A percentile compares a stretch with the other conserved stretches of the same genome.
These are phyloP conservation scores for Coecobrya sp. DNA, from an alignment of 2,888 invertebrate genomes.

Conservation along the genomic window DNA sequence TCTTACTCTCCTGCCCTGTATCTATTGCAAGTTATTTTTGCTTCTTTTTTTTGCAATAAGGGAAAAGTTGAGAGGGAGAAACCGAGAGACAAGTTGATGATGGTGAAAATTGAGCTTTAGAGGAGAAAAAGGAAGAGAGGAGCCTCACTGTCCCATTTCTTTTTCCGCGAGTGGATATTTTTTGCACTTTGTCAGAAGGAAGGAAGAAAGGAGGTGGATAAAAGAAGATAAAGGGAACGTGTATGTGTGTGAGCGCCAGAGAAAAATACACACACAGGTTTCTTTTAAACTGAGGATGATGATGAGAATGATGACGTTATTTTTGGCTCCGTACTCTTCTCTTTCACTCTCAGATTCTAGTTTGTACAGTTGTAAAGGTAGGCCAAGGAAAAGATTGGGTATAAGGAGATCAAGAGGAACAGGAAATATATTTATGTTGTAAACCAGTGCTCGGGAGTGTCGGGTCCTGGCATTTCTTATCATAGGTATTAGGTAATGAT, in stretches of 20 bases:
- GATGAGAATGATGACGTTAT: background rate
- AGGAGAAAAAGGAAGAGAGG: background rate
- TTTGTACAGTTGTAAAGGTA: no score
- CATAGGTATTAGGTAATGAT: no score
- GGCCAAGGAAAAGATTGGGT: no score
- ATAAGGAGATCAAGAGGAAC: no score
- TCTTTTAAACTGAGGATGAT: background rate
- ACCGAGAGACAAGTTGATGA: background rate
- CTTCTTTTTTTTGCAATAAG: conserved; percentile 34
- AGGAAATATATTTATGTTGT: no score
- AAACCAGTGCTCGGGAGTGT: no score
- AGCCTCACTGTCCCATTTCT: background rate
- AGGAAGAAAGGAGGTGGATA: background rate
- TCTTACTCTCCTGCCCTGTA: background rate
- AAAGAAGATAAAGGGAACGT: background rate
- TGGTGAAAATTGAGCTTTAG: conserved; percentile 40
- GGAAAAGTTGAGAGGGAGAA: conserved; percentile 14
- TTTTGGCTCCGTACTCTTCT: background rate
- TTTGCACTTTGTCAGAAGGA: background rate
- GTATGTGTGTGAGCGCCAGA: background rate
- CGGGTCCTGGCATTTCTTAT: no score
- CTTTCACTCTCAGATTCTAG: no score
- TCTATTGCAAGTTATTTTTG: background rate
- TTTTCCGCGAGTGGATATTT: background rate
- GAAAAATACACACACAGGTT: background rate